A percentile compares a stretch with the other conserved stretches of the same genome.
Evolutionary conservation across 2,888 invertebrate species (phyloP).

Genomic region (Lottia scabra): DNA sequence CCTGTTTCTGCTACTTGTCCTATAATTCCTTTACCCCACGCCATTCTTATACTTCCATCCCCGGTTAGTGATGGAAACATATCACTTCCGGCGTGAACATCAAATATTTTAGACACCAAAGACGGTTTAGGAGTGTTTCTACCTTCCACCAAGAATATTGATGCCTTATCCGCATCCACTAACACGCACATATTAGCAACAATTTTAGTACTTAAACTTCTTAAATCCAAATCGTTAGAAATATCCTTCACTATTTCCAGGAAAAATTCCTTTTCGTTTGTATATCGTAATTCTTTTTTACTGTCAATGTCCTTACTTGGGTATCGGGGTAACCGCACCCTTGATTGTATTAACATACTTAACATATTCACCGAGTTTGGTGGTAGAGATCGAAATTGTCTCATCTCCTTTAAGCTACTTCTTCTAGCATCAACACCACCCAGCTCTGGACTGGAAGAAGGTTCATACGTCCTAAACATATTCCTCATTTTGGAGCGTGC

Average conservation of each 20-base stretch:
- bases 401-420: constrained; percentile 72
- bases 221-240: constrained; percentile 72
- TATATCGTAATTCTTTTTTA: constrained; percentile 66
- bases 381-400: constrained; percentile 72
- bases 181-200: constrained; percentile 72
- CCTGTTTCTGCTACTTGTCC: constrained; percentile 72
- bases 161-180: constrained; percentile 71
- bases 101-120: constrained; percentile 72
- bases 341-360: constrained; percentile 72
- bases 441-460: constrained; percentile 38
- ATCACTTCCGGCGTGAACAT: constrained; percentile 71
- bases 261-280: constrained; percentile 72
- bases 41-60: constrained; percentile 70
- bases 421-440: constrained; percentile 65
- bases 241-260: constrained; percentile 73
- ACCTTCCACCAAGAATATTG: constrained; percentile 72
- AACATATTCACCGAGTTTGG: constrained; percentile 72
- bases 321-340: constrained; percentile 71
- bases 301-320: constrained; percentile 71
- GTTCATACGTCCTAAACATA: constrained; percentile 70
- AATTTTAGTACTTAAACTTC: constrained; percentile 71
- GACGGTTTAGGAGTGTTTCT: constrained; percentile 65
- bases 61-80: constrained; percentile 67
- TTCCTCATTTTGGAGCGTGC: constrained; percentile 71
- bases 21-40: constrained; percentile 72